Conservation (phyloP, 1,140 invertebrate species). For the Drosophila saltans region DNA sequence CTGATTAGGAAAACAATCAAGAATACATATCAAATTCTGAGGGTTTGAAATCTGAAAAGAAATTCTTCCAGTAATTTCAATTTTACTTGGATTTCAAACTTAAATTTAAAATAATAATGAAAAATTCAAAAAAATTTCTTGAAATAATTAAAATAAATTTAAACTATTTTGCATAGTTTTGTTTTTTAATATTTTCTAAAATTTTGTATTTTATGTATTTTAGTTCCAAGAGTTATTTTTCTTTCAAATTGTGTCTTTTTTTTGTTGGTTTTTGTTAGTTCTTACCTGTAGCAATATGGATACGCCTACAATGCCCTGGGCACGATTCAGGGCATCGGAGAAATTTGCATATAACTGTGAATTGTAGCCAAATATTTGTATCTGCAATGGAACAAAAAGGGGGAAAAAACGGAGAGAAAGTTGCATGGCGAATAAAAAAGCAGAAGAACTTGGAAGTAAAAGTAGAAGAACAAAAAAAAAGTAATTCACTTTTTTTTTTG, state of each 20-base stretch:
- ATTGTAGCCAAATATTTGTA: conserved; percentile 97
- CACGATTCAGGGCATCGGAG: conserved; percentile 93
- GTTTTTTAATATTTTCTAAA: no score
- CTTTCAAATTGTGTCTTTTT: neutral
- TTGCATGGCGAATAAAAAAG: neutral
- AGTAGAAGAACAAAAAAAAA: neutral
- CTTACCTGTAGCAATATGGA: conserved; percentile 93
- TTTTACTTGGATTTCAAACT: no score
- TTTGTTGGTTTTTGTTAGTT: neutral
- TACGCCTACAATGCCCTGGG: conserved; percentile 94
- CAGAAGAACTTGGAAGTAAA: neutral
- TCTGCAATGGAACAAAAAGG: conserved; percentile 87
- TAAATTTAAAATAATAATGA: no score
- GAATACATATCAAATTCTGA: no score
- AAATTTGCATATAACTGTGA: conserved; percentile 96
- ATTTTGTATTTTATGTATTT: neutral
- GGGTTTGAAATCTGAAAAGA: no score
- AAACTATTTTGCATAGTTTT: no score
- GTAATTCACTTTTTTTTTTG: neutral
- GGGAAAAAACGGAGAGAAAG: conserved; percentile 20
- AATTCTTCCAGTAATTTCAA: no score
- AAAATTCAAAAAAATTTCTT: neutral
- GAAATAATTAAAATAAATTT: neutral
- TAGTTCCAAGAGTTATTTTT: neutral
- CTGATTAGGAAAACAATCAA: no score